Evolutionary conservation across 2,797 vertebrate species (phyloP), one percentile per base, ranked within the genome.

Genomic region (Rhynchonycteris naso): DNA sequence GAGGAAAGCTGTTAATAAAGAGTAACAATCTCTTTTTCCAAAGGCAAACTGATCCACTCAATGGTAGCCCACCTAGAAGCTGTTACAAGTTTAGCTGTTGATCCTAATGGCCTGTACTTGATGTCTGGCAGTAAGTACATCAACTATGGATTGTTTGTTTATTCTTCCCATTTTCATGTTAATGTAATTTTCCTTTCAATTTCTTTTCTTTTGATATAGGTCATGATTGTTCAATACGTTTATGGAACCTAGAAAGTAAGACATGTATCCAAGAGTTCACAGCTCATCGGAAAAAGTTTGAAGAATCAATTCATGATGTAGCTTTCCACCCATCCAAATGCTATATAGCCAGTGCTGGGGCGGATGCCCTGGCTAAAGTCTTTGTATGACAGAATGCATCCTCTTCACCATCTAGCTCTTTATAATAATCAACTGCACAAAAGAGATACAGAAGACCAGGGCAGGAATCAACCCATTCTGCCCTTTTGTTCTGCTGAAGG

Each of bases 221-320:
- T 98, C 99, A 99, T 3, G 99, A 99, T 98, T 99, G 99, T 98
- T 99, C 99, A 0, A 99, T 99, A 98, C 99, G 99, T 69, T 98
- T 99, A 96, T 99, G 99, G 99, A 99, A 99, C 98, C 99, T 99
- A 97, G 99, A 99, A 98, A 99, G 99, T 98, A 99, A 99, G 98
- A 99, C 99, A 7, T 99, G 99, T 98, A 99, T 99, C 98, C 99
- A 99, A 95, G 99, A 99, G 97, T 99, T 99, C 98, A 99, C 99
- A 3, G 99, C 99, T 97, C 99, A 99, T 98, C 98, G 99, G 97
- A 99, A 99, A 98, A 99, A 99, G 97, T 99, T 99, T 68, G 99
- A 99, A 91, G 99, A 99, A 97, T 99, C 99, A 3, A 99, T 99
- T 98, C 99, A 99, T 47, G 99, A 99, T 82, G 99, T 99, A 98